Conservation (phyloP, 2,113 vertebrate species). For the Montifringilla adamsi region DNA sequence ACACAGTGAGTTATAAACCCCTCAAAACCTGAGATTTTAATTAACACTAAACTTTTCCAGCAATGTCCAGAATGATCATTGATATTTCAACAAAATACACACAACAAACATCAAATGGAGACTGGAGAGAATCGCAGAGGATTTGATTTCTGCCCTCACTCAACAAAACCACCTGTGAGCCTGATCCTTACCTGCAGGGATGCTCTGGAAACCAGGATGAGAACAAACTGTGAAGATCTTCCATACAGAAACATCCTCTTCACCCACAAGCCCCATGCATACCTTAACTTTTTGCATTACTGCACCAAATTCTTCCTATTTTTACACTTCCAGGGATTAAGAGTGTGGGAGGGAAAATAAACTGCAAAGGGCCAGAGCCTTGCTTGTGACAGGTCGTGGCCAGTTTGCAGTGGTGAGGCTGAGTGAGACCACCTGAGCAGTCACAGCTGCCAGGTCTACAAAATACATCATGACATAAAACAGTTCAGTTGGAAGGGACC, state of each 20-base stretch:
- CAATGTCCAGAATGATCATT: background rate
- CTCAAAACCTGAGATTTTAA: background rate
- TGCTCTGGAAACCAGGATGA: background rate
- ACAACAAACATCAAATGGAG: background rate
- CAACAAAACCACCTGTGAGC: background rate
- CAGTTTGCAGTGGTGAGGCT: background rate
- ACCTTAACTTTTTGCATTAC: background rate
- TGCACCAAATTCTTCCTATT: background rate
- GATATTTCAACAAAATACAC: background rate
- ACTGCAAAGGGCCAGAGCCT: background rate
- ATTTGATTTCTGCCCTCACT: background rate
- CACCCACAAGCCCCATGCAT: rapidly evolving
- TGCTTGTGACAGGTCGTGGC: background rate
- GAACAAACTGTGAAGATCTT: background rate
- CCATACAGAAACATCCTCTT: background rate
- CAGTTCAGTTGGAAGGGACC: background rate
- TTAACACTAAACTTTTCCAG: background rate
- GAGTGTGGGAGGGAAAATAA: background rate
- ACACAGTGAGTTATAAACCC: background rate
- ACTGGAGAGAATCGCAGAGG: background rate
- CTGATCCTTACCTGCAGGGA: background rate
- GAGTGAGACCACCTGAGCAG: background rate
- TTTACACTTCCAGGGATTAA: background rate
- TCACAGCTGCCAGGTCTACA: background rate
- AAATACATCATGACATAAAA: background rate